These are phyloP conservation scores for Drosophila grimshawi DNA, from an alignment of 1,140 invertebrate genomes.

Conservation along the genomic window DNA sequence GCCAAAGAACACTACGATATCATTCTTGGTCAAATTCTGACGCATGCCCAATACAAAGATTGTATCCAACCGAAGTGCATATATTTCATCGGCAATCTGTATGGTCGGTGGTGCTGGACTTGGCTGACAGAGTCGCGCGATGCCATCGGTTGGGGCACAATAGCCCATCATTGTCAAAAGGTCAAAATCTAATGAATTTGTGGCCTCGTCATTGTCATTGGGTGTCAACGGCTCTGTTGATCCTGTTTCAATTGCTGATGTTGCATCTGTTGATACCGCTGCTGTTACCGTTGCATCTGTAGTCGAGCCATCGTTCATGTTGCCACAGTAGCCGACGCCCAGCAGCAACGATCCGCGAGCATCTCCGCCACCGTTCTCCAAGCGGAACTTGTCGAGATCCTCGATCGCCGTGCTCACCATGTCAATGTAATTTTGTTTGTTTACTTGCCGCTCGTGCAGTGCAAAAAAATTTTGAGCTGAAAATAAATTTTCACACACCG, in stretches of 20 bases:
- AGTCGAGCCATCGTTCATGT: constrained; percentile 4
- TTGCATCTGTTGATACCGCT: background rate
- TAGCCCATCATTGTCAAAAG: constrained; percentile 5
- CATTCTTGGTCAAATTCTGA: constrained; percentile 63
- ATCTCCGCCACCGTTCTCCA: constrained; percentile 65
- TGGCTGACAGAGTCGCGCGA: background rate
- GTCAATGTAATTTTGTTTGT: constrained; percentile 43
- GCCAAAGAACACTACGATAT: constrained; percentile 61
- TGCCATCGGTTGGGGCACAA: constrained; percentile 11
- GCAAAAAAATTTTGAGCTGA: constrained; percentile 51
- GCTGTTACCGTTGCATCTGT: background rate
- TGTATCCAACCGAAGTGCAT: constrained; percentile 50
- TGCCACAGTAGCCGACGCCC: constrained; percentile 24
- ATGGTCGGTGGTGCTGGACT: constrained; percentile 16
- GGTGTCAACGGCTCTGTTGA: background rate
- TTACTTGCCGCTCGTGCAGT: constrained; percentile 39
- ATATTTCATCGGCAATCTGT: constrained; percentile 52
- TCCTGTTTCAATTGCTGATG: background rate
- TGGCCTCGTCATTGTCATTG: constrained; percentile 1
- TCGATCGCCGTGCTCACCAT: constrained; percentile 17
- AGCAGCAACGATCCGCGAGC: constrained; percentile 46
- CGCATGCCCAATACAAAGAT: constrained; percentile 69
- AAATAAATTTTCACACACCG: constrained; percentile 55
- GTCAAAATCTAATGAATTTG: constrained; percentile 8
- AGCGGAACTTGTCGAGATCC: constrained; percentile 46